Evolutionary conservation across 2,113 vertebrate species (phyloP).

Genomic region (Chaenocephalus aceratus): DNA sequence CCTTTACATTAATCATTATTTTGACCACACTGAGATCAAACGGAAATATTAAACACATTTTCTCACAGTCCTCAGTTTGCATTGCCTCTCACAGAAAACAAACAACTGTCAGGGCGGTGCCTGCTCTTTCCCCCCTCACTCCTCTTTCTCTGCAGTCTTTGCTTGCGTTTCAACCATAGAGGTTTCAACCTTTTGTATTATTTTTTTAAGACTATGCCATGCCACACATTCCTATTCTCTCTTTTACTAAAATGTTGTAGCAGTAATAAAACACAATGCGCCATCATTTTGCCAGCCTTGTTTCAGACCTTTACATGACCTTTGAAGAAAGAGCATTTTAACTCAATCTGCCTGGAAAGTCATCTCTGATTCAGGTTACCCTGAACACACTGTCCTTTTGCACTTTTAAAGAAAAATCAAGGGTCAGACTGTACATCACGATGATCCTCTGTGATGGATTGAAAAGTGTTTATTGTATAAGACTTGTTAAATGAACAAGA

Average conservation of each 20-base stretch:
- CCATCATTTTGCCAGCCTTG: not conserved
- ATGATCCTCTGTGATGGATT: not conserved
- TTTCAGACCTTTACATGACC: constrained; percentile 8
- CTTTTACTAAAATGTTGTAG: not conserved
- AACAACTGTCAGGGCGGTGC: not conserved
- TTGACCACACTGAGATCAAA: constrained; percentile 15
- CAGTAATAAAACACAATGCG: not conserved
- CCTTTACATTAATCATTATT: constrained; percentile 6
- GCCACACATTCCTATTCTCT: not conserved
- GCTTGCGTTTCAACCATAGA: not conserved
- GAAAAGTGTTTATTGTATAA: not conserved
- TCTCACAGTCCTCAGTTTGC: constrained; percentile 7
- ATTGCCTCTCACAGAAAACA: constrained; percentile 22
- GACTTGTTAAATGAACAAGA: not conserved
- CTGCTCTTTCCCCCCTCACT: not conserved
- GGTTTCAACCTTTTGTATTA: not conserved
- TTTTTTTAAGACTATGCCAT: not conserved
- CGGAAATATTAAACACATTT: constrained; percentile 13
- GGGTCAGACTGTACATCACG: not conserved
- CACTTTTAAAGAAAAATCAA: not conserved
- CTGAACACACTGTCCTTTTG: not conserved
- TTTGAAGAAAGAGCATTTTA: not conserved
- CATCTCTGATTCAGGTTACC: not conserved
- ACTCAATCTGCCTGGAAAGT: not conserved
- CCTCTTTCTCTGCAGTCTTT: not conserved